Evolutionary conservation across 2,888 invertebrate species (phyloP), one percentile per base, ranked within the genome.

Genomic region (Glyphotaelius pellucidus): DNA sequence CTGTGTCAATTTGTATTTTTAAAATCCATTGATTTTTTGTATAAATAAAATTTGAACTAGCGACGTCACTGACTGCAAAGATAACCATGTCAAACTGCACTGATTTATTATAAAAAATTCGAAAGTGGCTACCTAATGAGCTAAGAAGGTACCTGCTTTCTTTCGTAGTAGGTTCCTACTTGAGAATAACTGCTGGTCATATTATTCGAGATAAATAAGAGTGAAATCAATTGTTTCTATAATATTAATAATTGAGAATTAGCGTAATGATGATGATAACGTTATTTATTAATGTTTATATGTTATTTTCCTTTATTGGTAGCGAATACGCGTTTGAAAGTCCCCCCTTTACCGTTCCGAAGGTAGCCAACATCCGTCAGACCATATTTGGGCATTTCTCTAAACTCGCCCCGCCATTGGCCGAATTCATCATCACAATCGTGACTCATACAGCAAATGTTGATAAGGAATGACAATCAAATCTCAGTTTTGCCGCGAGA

Each of bases 321-420:
- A 67, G 25, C 67, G 67, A 67, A 67, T 67, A n/a, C 67, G 25
- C 25, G 67, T 90, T 90, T 85, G 32, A 90, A 90, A 35, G n/a
- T 90, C 67, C 85, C 90, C 30, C 90, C 32, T 88, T 35, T 35
- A 35, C 90, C 25, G 11, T n/a, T 32, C 25, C 80, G 85, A 85
- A 85, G 90, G 90, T 85, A 67, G 67, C 25, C 35, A 42, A 90
- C 91, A 95, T 95, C 95, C 95, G 95, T 95, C 96, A 95, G 95
- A 95, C 97, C 97, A 95, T 97, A 96, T 96, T 97, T 95, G 97
- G 97, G 96, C 97, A 97, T 97, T 96, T 96, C 95, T 95, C 95
- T 94, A 95, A 96, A 95, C 95, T 96, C 95, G 95, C 94, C 94
- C 94, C 95, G 94, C 96, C 95, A 97, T 97, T 97, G 97, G 97